A percentile compares a stretch with the other conserved stretches of the same genome.
Evolutionary conservation across 2,113 vertebrate genomes (phyloP).

Genomic region (Cnemophilus loriae): DNA sequence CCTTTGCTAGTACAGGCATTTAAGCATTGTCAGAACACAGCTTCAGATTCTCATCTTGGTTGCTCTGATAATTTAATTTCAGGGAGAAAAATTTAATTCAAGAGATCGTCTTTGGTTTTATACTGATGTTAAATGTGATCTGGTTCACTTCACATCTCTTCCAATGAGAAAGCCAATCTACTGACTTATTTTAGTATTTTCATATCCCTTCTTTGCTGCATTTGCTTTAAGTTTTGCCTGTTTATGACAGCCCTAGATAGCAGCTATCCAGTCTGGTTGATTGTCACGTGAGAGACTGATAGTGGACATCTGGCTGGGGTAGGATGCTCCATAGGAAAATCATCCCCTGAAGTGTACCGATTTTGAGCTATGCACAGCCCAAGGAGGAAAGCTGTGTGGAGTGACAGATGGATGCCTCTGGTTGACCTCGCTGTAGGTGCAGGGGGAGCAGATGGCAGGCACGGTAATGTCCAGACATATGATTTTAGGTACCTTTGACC

Average conservation of each 20-base stretch:
- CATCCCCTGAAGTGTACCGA: neutral
- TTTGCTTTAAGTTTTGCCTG: neutral
- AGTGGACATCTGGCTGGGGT: neutral
- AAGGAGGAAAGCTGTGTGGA: neutral
- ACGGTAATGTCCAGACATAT: neutral
- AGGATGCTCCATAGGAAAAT: neutral
- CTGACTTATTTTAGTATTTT: neutral
- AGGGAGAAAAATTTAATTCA: neutral
- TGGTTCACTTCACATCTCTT: neutral
- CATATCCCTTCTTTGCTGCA: neutral
- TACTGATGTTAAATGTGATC: neutral
- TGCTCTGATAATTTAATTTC: neutral
- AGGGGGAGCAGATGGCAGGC: neutral
- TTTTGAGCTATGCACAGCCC: neutral
- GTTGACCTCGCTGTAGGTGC: neutral
- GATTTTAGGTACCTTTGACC: neutral
- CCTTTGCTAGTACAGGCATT: neutral
- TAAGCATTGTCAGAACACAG: neutral
- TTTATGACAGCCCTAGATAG: neutral
- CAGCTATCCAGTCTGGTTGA: neutral
- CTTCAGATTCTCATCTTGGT: neutral
- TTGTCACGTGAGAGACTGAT: rapidly evolving
- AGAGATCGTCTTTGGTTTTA: neutral
- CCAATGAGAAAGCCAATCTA: neutral
- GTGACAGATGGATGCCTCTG: neutral